Percentiles rank a stretch among this genome's conserved stretches.
phyloP scores from a whole-genome alignment of 2,888 invertebrate species.

The Phaedon cochleariae region DNA sequence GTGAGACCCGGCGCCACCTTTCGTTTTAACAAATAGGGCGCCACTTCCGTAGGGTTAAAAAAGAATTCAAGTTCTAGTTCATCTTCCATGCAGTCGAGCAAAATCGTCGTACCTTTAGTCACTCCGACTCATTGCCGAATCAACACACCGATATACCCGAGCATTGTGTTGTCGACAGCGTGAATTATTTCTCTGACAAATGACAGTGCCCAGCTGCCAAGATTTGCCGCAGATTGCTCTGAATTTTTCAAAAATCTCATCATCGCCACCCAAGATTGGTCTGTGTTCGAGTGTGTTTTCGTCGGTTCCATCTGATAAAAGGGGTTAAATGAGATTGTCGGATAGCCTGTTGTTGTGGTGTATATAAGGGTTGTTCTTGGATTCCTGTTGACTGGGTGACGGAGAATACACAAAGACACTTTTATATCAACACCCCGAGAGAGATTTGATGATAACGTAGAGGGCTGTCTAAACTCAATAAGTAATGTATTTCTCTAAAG shows the following conservation, averaged over 20 bases:
- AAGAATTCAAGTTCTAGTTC: no score
- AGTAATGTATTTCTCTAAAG: no score
- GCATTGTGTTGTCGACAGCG: slow-evolving; percentile 13
- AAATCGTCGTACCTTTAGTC: background rate
- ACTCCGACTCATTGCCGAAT: background rate
- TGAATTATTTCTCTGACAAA: slow-evolving; percentile 45
- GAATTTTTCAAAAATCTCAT: slow-evolving; percentile 38
- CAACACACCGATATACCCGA: background rate
- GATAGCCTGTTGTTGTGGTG: background rate
- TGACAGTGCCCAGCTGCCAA: slow-evolving; percentile 47
- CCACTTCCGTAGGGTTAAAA: no score
- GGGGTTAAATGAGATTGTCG: slow-evolving; percentile 18
- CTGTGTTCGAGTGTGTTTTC: background rate
- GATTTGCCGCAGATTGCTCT: slow-evolving; percentile 46
- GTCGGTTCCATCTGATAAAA: slow-evolving; percentile 31
- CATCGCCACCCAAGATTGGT: background rate
- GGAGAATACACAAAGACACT: background rate
- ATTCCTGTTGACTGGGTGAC: background rate
- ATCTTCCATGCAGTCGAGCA: no score
- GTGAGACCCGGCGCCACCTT: no score
- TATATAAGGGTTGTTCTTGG: background rate
- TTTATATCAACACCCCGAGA: background rate
- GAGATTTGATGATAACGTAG: background rate
- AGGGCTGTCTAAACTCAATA: no score
- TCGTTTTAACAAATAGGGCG: no score